These are phyloP conservation scores for Syritta pipiens DNA, from an alignment of 2,888 invertebrate species.

Conservation along the genomic window DNA sequence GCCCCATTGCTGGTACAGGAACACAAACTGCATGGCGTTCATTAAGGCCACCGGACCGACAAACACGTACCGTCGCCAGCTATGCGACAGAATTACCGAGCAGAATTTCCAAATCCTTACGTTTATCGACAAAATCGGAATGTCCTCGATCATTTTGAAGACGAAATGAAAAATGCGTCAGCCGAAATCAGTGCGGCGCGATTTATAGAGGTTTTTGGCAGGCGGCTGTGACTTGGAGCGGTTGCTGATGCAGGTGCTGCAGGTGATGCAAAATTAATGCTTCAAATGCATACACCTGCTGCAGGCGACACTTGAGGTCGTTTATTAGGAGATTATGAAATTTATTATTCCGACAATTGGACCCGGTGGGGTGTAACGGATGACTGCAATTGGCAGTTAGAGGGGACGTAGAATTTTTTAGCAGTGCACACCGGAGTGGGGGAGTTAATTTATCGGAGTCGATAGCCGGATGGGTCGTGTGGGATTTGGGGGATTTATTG, in stretches of 20 bases:
- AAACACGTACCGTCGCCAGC: conserved; percentile 74
- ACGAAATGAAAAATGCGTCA: no score
- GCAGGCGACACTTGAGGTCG: background rate
- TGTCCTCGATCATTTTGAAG: conserved; percentile 72
- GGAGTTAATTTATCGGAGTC: no score
- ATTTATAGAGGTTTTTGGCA: conserved; percentile 45
- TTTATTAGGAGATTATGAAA: conserved; percentile 48
- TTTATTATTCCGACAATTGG: conserved; percentile 40
- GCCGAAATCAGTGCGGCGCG: background rate
- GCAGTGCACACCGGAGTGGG: no score
- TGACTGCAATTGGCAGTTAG: conserved; percentile 34
- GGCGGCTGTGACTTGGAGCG: conserved; percentile 8
- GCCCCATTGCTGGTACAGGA: conserved; percentile 73
- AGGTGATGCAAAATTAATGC: conserved; percentile 52
- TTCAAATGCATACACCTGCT: conserved; percentile 36
- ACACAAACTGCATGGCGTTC: conserved; percentile 74
- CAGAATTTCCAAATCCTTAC: conserved; percentile 74
- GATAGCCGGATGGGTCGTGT: no score
- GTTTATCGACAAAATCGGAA: conserved; percentile 75
- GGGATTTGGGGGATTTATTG: no score
- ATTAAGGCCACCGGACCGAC: conserved; percentile 73
- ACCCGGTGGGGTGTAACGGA: conserved; percentile 22
- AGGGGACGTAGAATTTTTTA: no score
- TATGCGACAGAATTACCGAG: conserved; percentile 72
- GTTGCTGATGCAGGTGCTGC: no score